Evolutionary conservation across 2,888 invertebrate species (phyloP).

Genomic region (Drosophila nr. perissopoda): DNA sequence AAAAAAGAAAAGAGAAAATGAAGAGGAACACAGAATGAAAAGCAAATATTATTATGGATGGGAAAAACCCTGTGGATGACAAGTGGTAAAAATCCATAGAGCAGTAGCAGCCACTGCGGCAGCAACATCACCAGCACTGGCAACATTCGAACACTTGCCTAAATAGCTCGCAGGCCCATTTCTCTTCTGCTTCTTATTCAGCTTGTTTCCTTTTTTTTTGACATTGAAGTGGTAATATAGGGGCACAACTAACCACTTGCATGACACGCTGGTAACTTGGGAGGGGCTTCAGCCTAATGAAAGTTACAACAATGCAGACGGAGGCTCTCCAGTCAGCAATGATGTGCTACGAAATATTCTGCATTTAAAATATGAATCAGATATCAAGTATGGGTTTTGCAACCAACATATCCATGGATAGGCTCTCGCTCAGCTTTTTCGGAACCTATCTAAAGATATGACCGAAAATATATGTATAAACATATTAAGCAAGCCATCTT

Average conservation of each 20-base stretch:
- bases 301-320: conserved; percentile 38
- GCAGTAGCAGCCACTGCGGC: background rate
- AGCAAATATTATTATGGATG: conserved; percentile 66
- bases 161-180: conserved; percentile 55
- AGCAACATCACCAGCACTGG: conserved; percentile 26
- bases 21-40: conserved; percentile 52
- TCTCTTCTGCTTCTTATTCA: background rate
- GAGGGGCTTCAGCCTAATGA: conserved; percentile 44
- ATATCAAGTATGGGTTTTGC: background rate
- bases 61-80: conserved; percentile 33
- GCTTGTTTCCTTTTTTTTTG: background rate
- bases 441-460: too few relatives aligned
- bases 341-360: background rate
- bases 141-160: conserved; percentile 59
- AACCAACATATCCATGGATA: background rate
- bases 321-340: background rate
- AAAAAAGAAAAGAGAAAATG: background rate
- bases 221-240: conserved; percentile 59
- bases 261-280: conserved; percentile 64
- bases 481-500: background rate
- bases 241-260: conserved; percentile 61
- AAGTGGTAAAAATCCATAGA: conserved; percentile 37
- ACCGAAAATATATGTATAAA: background rate
- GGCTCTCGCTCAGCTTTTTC: background rate
- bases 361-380: background rate